Percentiles rank a stretch among this genome's conserved stretches.
These are phyloP conservation scores for Mythimna lalbum DNA, from an alignment of 2,888 invertebrate species.

Conservation along the genomic window DNA sequence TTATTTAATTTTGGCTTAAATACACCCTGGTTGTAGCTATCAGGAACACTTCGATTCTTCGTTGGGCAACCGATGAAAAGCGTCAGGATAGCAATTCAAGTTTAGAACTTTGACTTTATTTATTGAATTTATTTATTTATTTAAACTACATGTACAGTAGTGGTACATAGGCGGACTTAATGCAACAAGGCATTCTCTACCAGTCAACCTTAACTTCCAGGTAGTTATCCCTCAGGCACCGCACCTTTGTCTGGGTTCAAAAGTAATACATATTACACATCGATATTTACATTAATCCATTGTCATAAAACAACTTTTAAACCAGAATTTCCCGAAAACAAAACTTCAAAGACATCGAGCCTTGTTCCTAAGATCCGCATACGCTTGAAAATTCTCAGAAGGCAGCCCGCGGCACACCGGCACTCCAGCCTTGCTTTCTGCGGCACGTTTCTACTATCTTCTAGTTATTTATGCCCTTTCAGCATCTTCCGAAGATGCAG, in stretches of 20 bases:
- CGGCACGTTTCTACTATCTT: conserved; percentile 44
- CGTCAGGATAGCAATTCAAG: background rate
- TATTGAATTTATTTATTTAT: no score
- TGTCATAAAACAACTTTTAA: background rate
- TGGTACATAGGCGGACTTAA: no score
- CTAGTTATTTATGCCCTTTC: conserved; percentile 59
- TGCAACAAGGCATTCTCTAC: no score
- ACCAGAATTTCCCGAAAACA: background rate
- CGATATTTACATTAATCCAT: background rate
- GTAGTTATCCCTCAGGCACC: background rate
- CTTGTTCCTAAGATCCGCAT: background rate
- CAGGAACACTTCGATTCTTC: no score
- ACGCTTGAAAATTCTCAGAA: conserved; percentile 14
- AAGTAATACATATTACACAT: background rate
- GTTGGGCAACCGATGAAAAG: no score
- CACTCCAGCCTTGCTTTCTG: conserved; percentile 33
- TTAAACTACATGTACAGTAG: no score
- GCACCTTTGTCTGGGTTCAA: background rate
- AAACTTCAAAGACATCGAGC: background rate
- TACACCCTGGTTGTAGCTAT: no score
- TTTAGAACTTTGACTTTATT: no score
- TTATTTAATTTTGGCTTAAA: no score
- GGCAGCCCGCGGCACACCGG: conserved; percentile 11
- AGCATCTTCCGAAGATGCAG: conserved; percentile 50
- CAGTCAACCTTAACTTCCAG: background rate